Conservation (phyloP, 2,888 invertebrate species). For the Dryobotodes eremita region DNA sequence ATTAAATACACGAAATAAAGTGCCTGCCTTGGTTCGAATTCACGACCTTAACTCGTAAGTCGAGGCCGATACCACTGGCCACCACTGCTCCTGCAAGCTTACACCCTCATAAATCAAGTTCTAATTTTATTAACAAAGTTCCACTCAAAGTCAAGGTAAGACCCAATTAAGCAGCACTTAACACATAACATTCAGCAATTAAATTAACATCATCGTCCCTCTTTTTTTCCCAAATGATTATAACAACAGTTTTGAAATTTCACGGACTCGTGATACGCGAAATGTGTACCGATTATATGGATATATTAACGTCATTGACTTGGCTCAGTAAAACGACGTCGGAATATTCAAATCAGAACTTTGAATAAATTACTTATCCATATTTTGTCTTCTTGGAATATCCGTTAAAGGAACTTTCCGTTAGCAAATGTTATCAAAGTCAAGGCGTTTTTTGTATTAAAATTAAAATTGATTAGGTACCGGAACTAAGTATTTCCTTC, state of each 20-base stretch:
- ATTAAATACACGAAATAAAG: too few species aligned
- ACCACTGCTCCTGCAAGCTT: not conserved
- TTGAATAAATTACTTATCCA: slow-evolving; percentile 33
- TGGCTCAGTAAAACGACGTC: slow-evolving; percentile 11
- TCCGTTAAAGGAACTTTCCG: slow-evolving; percentile 46
- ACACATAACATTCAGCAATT: not conserved
- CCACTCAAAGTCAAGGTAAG: not conserved
- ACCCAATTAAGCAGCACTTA: not conserved
- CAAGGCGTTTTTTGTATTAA: slow-evolving; percentile 20
- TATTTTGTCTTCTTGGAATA: slow-evolving; percentile 15
- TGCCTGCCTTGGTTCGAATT: too few species aligned
- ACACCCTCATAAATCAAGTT: not conserved
- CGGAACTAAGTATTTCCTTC: slow-evolving; percentile 43
- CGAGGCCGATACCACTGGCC: too few species aligned
- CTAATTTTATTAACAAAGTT: not conserved
- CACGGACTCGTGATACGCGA: not conserved
- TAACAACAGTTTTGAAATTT: not conserved
- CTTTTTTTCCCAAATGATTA: not conserved
- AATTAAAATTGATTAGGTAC: not conserved
- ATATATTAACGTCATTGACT: slow-evolving; percentile 4
- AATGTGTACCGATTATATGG: not conserved
- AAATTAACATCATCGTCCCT: too few species aligned
- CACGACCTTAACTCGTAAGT: too few species aligned
- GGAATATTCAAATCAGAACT: slow-evolving; percentile 41
- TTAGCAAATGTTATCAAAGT: slow-evolving; percentile 29